A percentile compares a stretch with the other conserved stretches of the same genome.
These are phyloP conservation scores for Talpa occidentalis DNA, from an alignment of 2,113 vertebrate genomes.

Conservation along the genomic window DNA sequence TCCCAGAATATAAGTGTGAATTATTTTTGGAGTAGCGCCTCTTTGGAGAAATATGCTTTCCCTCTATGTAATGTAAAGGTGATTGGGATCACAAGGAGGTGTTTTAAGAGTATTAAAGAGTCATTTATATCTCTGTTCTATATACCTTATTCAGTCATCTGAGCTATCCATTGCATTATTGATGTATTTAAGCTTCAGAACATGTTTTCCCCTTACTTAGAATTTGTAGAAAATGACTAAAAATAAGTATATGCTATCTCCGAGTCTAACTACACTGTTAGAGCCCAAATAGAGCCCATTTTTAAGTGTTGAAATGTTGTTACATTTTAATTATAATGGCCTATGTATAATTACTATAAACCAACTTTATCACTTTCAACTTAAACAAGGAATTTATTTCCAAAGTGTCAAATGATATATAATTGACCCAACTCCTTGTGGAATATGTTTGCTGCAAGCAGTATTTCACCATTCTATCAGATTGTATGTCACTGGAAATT, in stretches of 20 bases:
- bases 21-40: constrained; percentile 45
- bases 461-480: constrained; percentile 56
- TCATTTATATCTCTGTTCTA: not conserved
- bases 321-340: constrained; percentile 72
- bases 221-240: constrained; percentile 62
- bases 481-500: constrained; percentile 50
- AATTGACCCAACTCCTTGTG: constrained; percentile 68
- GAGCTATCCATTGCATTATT: constrained; percentile 57
- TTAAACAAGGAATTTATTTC: constrained; percentile 75
- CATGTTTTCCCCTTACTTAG: constrained; percentile 57
- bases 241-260: constrained; percentile 52
- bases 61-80: not conserved
- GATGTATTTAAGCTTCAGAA: constrained; percentile 51
- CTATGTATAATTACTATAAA: constrained; percentile 56
- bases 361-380: constrained; percentile 71
- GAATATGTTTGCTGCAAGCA: constrained; percentile 61
- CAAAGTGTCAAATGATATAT: constrained; percentile 55
- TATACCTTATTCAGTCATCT: constrained; percentile 25
- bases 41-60: not conserved
- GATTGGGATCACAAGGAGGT: not conserved
- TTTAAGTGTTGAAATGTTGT: constrained; percentile 67
- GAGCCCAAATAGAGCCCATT: constrained; percentile 63
- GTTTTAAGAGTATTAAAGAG: constrained; percentile 31
- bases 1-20: constrained; percentile 2
- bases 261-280: constrained; percentile 48